Evolutionary conservation across 2,797 vertebrate genomes (phyloP).

Genomic region (Hippopotamyrus pictus): DNA sequence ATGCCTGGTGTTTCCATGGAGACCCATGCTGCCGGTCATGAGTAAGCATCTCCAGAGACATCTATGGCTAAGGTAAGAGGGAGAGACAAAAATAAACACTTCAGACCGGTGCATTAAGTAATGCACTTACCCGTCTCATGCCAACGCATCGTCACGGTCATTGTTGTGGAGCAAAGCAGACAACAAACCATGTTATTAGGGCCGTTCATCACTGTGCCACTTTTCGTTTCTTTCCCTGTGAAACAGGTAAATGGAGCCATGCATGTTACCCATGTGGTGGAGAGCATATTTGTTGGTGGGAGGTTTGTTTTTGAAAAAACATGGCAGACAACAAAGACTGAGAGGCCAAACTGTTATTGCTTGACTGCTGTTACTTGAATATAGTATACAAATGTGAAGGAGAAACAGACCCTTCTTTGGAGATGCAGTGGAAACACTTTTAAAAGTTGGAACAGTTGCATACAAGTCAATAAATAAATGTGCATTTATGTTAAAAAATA

Average conservation of each 20-base stretch:
- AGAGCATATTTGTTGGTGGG: not conserved
- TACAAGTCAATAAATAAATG: not conserved
- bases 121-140: not conserved
- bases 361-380: not conserved
- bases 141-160: not conserved
- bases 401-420: not conserved
- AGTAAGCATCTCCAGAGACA: conserved; percentile 10
- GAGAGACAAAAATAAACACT: conserved; percentile 13
- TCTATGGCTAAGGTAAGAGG: not conserved
- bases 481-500: not conserved
- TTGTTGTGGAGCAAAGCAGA: not conserved
- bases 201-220: not conserved
- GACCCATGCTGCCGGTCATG: not conserved
- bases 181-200: not conserved
- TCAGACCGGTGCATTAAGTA: conserved; percentile 34
- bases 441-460: not conserved
- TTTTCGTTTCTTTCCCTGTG: not conserved
- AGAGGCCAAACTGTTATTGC: not conserved
- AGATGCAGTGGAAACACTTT: not conserved
- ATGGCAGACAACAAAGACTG: not conserved
- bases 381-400: not conserved
- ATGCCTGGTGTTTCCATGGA: conserved; percentile 11
- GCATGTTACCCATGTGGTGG: not conserved
- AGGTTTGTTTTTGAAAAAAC: not conserved
- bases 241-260: not conserved